phyloP scores from a whole-genome alignment of 2,113 vertebrate species.

The Prietella phreatophila region DNA sequence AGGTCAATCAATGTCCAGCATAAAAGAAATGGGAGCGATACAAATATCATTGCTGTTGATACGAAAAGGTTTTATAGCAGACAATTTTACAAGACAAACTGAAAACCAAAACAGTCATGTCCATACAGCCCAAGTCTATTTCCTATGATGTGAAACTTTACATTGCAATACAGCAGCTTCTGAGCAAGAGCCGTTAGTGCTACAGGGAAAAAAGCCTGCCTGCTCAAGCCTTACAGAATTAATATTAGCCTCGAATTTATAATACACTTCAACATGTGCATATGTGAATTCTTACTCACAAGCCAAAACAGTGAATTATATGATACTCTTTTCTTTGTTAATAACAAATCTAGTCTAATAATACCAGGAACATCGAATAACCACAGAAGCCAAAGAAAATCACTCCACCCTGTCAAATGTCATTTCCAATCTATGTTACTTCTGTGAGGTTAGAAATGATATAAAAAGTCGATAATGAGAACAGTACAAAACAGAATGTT shows the following conservation, averaged over 20 bases:
- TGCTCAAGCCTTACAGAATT: background rate
- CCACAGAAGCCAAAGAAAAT: background rate
- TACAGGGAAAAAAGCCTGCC: background rate
- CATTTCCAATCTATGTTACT: background rate
- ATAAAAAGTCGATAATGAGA: background rate
- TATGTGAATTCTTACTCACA: background rate
- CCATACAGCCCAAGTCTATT: background rate
- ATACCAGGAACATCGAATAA: background rate
- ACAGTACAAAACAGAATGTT: background rate
- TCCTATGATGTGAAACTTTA: background rate
- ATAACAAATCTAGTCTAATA: background rate
- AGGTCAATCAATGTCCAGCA: background rate
- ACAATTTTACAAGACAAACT: background rate
- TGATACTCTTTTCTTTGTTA: background rate
- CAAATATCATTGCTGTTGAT: background rate
- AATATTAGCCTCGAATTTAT: background rate
- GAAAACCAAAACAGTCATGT: background rate
- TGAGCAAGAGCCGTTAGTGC: constrained; percentile 3
- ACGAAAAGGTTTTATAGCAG: background rate
- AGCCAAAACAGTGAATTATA: background rate
- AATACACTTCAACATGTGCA: background rate
- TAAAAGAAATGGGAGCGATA: background rate
- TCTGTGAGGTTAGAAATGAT: background rate
- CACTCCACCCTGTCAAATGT: background rate
- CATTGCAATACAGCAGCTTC: background rate